These are phyloP conservation scores for Spisula subtruncata DNA, from an alignment of 2,888 invertebrate species.

Conservation along the genomic window DNA sequence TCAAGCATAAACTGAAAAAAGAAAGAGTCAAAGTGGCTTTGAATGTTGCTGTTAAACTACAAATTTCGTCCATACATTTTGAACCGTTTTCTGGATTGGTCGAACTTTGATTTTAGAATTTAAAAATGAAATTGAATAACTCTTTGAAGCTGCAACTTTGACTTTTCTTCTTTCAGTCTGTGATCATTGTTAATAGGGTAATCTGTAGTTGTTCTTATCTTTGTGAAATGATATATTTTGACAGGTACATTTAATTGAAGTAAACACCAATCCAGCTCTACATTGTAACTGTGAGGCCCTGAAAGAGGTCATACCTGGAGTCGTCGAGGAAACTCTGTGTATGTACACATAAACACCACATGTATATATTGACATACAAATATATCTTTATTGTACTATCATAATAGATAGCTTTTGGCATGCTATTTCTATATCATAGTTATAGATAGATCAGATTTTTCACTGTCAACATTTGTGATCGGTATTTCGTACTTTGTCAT, in stretches of 20 bases:
- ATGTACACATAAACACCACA: constrained; percentile 72
- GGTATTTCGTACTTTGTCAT: too few species aligned
- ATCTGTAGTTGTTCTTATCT: constrained; percentile 21
- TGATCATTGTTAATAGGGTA: background rate
- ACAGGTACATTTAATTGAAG: constrained; percentile 86
- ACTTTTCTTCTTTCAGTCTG: constrained; percentile 3
- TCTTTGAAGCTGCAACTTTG: too few species aligned
- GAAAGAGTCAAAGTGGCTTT: background rate
- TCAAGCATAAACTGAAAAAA: constrained; percentile 16
- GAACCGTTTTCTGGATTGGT: background rate
- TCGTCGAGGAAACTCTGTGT: constrained; percentile 87
- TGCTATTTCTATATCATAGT: background rate
- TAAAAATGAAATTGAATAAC: too few species aligned
- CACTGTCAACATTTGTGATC: too few species aligned
- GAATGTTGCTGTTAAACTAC: background rate
- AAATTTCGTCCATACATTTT: too few species aligned
- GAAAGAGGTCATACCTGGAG: constrained; percentile 86
- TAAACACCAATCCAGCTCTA: constrained; percentile 87
- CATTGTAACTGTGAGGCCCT: constrained; percentile 86
- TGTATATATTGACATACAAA: background rate
- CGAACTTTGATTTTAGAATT: too few species aligned
- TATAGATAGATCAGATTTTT: too few species aligned
- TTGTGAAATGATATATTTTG: constrained; percentile 50
- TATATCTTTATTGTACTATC: background rate
- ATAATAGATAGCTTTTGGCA: background rate